Conservation (phyloP, 64 coral and sea anemone species). For the Stichodactyla mertensii region DNA sequence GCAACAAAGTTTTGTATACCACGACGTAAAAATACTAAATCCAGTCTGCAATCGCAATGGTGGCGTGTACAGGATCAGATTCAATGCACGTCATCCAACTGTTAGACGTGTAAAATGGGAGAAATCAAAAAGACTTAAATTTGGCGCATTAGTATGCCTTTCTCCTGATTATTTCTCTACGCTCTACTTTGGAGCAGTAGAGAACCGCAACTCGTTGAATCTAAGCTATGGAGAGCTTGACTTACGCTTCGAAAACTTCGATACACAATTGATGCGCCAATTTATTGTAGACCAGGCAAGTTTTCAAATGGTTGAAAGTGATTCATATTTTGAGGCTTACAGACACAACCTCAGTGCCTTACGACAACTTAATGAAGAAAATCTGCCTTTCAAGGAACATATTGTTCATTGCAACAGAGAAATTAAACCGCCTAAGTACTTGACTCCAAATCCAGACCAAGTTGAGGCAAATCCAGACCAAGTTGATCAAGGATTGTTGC, state of each 20-base stretch:
- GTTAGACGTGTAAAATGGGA: constrained; percentile 61
- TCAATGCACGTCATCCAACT: constrained; percentile 21
- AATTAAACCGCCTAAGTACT: constrained; percentile 18
- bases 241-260: constrained; percentile 59
- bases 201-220: constrained; percentile 33
- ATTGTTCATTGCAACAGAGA: constrained; percentile 29
- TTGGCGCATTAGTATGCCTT: constrained; percentile 74
- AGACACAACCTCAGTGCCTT: constrained; percentile 64
- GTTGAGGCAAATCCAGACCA: neutral
- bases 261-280: neutral
- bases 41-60: constrained; percentile 28
- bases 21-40: constrained; percentile 23
- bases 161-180: constrained; percentile 68
- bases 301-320: constrained; percentile 95
- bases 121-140: constrained; percentile 62
- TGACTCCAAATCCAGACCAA: neutral
- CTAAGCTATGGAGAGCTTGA: constrained; percentile 67
- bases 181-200: constrained; percentile 61
- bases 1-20: constrained; percentile 44
- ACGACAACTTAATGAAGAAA: constrained; percentile 21
- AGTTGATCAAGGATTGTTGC: neutral
- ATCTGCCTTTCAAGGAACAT: constrained; percentile 52
- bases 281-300: constrained; percentile 37
- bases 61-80: constrained; percentile 15
- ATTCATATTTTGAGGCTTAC: constrained; percentile 96